phyloP scores from a whole-genome alignment of 2,888 invertebrate species.

The Himalopsyche anomala region DNA sequence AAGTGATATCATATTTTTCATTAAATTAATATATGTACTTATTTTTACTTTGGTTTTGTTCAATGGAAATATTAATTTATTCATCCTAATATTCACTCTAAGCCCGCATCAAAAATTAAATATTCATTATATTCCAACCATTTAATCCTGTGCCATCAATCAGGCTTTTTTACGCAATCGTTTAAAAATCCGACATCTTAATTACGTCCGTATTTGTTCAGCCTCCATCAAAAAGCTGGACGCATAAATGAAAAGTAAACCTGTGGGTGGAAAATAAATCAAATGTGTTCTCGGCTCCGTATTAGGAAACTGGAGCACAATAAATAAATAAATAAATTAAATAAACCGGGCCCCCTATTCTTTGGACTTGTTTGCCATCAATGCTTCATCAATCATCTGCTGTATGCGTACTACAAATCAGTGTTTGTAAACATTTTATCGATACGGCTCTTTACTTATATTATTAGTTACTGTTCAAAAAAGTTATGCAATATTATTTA shows the following conservation, averaged over 20 bases:
- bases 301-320: slow-evolving; percentile 36
- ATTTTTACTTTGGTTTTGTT: too few relatives aligned
- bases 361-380: slow-evolving; percentile 29
- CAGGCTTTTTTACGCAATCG: slow-evolving; percentile 24
- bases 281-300: slow-evolving; percentile 27
- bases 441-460: too few relatives aligned
- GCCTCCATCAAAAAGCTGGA: slow-evolving; percentile 22
- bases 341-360: slow-evolving; percentile 11
- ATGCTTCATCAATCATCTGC: slow-evolving; percentile 35
- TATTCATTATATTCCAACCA: neutral
- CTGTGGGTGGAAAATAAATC: slow-evolving; percentile 40
- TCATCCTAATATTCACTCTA: too few relatives aligned
- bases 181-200: slow-evolving; percentile 39
- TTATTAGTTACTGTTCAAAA: too few relatives aligned
- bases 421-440: neutral
- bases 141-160: neutral
- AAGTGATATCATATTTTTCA: too few relatives aligned
- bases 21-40: too few relatives aligned
- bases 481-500: too few relatives aligned
- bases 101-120: neutral
- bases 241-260: slow-evolving; percentile 1
- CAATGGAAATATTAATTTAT: too few relatives aligned
- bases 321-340: slow-evolving; percentile 32
- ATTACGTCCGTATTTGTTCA: slow-evolving; percentile 29
- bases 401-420: neutral